A percentile compares a stretch with the other conserved stretches of the same genome.
Conservation (phyloP, 2,888 invertebrate genomes). For the Rhagonycha fulva region DNA sequence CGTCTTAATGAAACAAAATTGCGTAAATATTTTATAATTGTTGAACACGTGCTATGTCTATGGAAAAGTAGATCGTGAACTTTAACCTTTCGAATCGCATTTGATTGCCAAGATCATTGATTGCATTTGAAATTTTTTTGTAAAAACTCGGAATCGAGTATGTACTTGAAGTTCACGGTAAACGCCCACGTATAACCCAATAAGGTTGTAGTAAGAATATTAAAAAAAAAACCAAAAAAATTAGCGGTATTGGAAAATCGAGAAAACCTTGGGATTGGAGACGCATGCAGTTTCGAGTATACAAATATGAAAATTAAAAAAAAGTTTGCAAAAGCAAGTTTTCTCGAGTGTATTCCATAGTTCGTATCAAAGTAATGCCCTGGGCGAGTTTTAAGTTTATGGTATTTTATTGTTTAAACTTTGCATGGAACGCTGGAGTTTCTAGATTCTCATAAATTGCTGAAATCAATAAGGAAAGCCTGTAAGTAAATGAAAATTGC, state of each 20-base stretch:
- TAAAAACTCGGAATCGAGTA: conserved; percentile 4
- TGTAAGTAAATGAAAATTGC: conserved; percentile 15
- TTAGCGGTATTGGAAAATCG: background rate
- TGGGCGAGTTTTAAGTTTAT: conserved; percentile 4
- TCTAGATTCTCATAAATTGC: conserved; percentile 9
- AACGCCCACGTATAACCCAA: background rate
- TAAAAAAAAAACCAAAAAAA: background rate
- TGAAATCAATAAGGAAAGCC: conserved; percentile 11
- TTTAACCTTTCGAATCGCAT: conserved; percentile 5
- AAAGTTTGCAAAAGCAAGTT: background rate
- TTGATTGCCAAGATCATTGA: conserved; percentile 12
- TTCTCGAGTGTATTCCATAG: conserved; percentile 4
- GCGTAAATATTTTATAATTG: background rate
- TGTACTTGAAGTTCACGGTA: background rate
- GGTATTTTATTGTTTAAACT: conserved; percentile 10
- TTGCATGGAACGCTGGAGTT: conserved; percentile 3
- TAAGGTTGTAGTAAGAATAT: background rate
- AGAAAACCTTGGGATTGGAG: background rate
- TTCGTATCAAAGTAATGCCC: background rate
- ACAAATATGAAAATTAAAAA: background rate
- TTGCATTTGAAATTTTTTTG: conserved; percentile 5
- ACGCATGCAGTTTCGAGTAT: background rate
- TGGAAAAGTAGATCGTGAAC: background rate
- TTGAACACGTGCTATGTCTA: conserved; percentile 2
- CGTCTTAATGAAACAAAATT: background rate